phyloP scores from a whole-genome alignment of 64 coral and sea anemone species.

The Porites australiensis region DNA sequence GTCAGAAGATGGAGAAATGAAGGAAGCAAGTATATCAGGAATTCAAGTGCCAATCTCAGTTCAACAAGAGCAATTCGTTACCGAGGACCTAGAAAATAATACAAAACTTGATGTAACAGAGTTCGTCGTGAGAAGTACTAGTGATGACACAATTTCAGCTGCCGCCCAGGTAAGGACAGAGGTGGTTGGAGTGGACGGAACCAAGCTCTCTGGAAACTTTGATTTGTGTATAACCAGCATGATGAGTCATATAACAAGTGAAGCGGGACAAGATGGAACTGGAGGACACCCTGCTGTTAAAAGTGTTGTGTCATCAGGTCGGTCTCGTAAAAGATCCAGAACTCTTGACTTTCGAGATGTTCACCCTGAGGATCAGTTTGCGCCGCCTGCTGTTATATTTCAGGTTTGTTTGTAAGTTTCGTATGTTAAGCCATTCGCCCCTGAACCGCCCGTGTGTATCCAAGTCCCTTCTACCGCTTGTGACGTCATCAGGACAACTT shows the following conservation, averaged over 20 bases:
- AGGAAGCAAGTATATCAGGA: neutral
- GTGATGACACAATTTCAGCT: conserved; percentile 18
- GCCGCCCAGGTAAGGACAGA: conserved; percentile 26
- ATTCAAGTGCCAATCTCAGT: neutral
- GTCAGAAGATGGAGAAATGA: conserved; percentile 9
- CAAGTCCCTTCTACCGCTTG: too few species aligned
- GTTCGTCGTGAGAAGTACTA: conserved; percentile 71
- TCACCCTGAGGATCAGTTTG: conserved; percentile 89
- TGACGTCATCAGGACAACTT: too few species aligned
- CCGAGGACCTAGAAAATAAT: conserved; percentile 31
- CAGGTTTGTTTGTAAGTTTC: conserved; percentile 53
- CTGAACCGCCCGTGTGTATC: too few species aligned
- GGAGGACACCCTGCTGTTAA: neutral
- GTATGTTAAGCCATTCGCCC: too few species aligned
- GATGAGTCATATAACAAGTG: conserved; percentile 73
- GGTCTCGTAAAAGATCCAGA: conserved; percentile 25
- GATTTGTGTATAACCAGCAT: conserved; percentile 85
- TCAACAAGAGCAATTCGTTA: conserved; percentile 63
- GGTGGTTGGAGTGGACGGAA: conserved; percentile 16
- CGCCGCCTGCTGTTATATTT: conserved; percentile 90
- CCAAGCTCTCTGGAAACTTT: conserved; percentile 72
- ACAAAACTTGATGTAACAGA: conserved; percentile 76
- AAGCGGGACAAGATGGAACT: conserved; percentile 1
- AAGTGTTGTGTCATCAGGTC: neutral
- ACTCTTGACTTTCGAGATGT: conserved; percentile 83